These are phyloP conservation scores for Montipora capitata DNA, from an alignment of 92 coral and sea anemone species.

Conservation along the genomic window DNA sequence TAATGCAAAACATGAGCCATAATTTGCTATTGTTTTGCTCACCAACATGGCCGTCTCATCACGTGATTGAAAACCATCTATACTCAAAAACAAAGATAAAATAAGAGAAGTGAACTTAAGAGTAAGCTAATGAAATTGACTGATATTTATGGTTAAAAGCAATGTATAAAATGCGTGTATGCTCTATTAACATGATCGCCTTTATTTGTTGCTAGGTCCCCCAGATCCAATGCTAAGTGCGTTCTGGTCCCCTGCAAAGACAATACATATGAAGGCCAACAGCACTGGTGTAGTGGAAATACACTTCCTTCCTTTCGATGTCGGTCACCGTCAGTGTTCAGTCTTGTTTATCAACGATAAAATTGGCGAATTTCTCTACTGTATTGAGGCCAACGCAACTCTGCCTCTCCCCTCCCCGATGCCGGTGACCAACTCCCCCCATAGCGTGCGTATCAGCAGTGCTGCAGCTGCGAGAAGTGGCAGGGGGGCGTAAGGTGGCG, in stretches of 20 bases:
- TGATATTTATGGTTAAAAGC: no score
- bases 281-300: conserved; percentile 84
- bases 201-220: conserved; percentile 48
- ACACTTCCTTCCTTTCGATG: conserved; percentile 93
- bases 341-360: conserved; percentile 95
- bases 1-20: no score
- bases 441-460: conserved; percentile 94
- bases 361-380: conserved; percentile 97
- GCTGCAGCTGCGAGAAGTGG: conserved; percentile 94
- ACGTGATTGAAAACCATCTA: no score
- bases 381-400: conserved; percentile 91
- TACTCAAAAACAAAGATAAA: no score
- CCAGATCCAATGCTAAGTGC: conserved; percentile 84
- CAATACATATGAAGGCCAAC: conserved; percentile 83
- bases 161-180: no score
- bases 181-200: no score
- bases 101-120: no score
- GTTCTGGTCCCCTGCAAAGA: conserved; percentile 91
- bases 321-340: conserved; percentile 97
- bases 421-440: conserved; percentile 89
- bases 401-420: conserved; percentile 96
- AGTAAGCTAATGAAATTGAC: no score
- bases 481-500: conserved; percentile 95
- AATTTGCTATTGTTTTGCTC: no score
- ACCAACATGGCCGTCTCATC: no score